phyloP scores from a whole-genome alignment of 2,888 invertebrate genomes.

The Agrochola lota region DNA sequence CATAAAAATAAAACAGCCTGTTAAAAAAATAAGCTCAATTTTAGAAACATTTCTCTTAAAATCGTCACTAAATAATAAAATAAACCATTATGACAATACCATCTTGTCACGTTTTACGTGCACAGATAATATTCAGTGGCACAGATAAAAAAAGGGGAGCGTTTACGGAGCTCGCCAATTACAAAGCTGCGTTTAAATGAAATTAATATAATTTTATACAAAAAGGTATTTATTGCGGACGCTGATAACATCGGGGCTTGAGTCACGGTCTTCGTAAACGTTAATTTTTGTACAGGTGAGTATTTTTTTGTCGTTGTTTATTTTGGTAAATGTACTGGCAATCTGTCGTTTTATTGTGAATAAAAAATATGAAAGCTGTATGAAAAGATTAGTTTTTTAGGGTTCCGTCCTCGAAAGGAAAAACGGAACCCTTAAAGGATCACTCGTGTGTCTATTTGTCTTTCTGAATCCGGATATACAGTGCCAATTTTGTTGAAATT shows the following conservation, averaged over 20 bases:
- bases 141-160: slow-evolving; percentile 67
- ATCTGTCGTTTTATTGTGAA: not conserved
- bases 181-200: slow-evolving; percentile 73
- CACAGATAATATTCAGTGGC: slow-evolving; percentile 64
- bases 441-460: too few species aligned
- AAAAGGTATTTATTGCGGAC: slow-evolving; percentile 71
- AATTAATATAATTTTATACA: slow-evolving; percentile 79
- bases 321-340: slow-evolving; percentile 4
- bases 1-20: not conserved
- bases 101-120: slow-evolving; percentile 63
- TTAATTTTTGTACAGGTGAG: slow-evolving; percentile 49
- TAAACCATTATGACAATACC: slow-evolving; percentile 50
- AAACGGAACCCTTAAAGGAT: too few species aligned
- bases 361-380: too few species aligned
- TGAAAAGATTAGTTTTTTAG: too few species aligned
- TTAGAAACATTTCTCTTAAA: slow-evolving; percentile 9
- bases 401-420: too few species aligned
- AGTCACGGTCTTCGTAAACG: slow-evolving; percentile 61
- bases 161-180: slow-evolving; percentile 73
- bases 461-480: too few species aligned
- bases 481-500: too few species aligned
- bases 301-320: slow-evolving; percentile 14
- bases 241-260: slow-evolving; percentile 70
- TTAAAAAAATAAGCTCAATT: slow-evolving; percentile 17
- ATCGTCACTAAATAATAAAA: slow-evolving; percentile 39